These are phyloP conservation scores for Picathartes gymnocephalus DNA, from an alignment of 2,113 vertebrate genomes.

Conservation along the genomic window DNA sequence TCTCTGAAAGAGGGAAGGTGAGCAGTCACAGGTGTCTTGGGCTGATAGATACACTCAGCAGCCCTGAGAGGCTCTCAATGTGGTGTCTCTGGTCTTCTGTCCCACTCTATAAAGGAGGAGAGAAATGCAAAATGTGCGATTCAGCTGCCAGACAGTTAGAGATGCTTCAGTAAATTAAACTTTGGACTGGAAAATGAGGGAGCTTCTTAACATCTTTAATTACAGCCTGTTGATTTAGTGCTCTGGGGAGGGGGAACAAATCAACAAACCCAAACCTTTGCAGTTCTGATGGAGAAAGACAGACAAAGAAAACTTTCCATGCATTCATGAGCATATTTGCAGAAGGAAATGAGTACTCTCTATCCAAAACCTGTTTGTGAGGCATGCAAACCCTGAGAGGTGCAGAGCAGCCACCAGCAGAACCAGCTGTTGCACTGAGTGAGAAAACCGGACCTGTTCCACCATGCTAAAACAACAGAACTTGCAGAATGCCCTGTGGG, in stretches of 20 bases:
- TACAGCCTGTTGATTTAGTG: not conserved
- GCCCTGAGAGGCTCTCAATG: not conserved
- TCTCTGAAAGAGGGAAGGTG: not conserved
- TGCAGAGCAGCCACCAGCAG: not conserved
- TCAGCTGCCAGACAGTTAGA: not conserved
- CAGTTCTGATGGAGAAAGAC: not conserved
- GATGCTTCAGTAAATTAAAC: not conserved
- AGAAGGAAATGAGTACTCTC: not conserved
- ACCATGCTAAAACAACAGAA: not conserved
- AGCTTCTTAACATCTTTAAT: conserved; percentile 6
- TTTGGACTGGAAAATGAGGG: not conserved
- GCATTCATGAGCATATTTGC: not conserved
- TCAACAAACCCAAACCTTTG: not conserved
- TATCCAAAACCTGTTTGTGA: not conserved
- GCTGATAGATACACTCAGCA: not conserved
- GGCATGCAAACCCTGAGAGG: not conserved
- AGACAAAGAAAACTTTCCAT: not conserved
- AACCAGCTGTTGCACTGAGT: not conserved
- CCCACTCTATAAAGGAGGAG: not conserved
- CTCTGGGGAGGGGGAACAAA: not conserved
- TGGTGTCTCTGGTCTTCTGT: not conserved
- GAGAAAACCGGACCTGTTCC: not conserved
- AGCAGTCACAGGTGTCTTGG: not conserved
- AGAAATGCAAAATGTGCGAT: not conserved
- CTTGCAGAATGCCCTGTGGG: not conserved